phyloP scores from a whole-genome alignment of 2,797 vertebrate species.

The Characodon lateralis region DNA sequence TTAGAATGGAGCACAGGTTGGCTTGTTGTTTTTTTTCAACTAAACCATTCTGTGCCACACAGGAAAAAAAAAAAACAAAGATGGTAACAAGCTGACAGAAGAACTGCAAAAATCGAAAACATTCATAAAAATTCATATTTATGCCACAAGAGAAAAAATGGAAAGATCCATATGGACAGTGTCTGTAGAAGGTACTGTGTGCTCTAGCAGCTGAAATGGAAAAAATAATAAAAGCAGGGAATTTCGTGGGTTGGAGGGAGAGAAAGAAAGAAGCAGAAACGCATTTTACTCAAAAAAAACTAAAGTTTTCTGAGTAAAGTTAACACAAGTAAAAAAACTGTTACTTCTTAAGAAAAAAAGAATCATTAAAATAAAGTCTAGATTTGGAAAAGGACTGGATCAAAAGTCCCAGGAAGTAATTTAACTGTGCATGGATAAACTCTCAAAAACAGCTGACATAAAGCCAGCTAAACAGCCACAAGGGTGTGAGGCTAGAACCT shows the following conservation, averaged over 20 bases:
- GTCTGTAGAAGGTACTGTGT: conserved; percentile 53
- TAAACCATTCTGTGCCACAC: conserved; percentile 13
- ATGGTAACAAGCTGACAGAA: conserved; percentile 28
- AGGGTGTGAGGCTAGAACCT: not conserved
- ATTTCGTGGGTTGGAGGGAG: conserved; percentile 10
- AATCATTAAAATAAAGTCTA: not conserved
- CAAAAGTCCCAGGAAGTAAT: not conserved
- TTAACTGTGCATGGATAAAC: conserved; percentile 14
- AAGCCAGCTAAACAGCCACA: conserved; percentile 16
- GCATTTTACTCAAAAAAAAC: conserved; percentile 7
- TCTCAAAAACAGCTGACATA: conserved; percentile 10
- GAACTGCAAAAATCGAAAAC: conserved; percentile 35
- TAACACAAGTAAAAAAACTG: too few species aligned
- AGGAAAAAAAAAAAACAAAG: conserved; percentile 21
- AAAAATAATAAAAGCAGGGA: conserved; percentile 44
- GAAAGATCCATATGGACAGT: conserved; percentile 55
- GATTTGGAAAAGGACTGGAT: not conserved
- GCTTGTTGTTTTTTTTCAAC: conserved; percentile 23
- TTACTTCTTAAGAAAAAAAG: too few species aligned
- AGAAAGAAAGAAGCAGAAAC: not conserved
- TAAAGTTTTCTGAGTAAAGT: not conserved
- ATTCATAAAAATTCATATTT: conserved; percentile 50
- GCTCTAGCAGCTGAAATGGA: conserved; percentile 43
- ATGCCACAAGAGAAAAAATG: conserved; percentile 41
- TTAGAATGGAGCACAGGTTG: conserved; percentile 42